Base-by-base conservation (phyloP, 2,888 invertebrate species). In the Orchesellides sinensis region DNA sequence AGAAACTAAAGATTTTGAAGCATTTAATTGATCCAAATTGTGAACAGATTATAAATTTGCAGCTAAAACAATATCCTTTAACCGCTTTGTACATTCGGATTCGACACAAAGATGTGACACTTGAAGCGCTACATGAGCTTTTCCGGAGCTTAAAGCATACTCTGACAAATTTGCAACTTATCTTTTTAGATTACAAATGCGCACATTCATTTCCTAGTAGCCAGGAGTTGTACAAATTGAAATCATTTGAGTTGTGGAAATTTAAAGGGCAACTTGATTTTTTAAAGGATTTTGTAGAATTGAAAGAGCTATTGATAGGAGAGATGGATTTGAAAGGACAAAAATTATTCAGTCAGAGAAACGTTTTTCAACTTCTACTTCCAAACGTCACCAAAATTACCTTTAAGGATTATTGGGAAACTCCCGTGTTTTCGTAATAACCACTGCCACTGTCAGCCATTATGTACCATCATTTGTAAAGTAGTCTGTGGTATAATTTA, bases 341-440 rank as follows among this genome's bases (percentile, higher is more conserved):
- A 45, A 19, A 32, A 2, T 12, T 73, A 6, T 73, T 73, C 32
- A 35, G 23, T 21, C 17, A 63, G 6, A 27, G 49, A 12, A 17
- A 19, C 14, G 32, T 61, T 0, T 73, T 73, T 29, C 14, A 19
- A 49, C 17, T 21, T 12, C 27, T 59, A 2, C 17, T 72, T 8
- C 59, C 69, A 4, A 10, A 59, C 0, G 59, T 45, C 12, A 25
- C 1, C 17, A 66, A 19, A n/a, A 45, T 72, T 27, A 45, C n/a
- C 4, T 72, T 56, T 17, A 72, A 69, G 35, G 69, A 69, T 19
- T 69, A 21, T n/a, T 69, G 69, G 69, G 69, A 69, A 23, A 17
- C 19, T 0, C 25, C 8, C 1, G 23, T 69, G n/a, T 69, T 69
- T 56, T 69, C 69, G 10, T 69, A 40, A 17, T n/a, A 2, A 10